phyloP scores from a whole-genome alignment of 2,888 invertebrate genomes.

The Acleris cristana region DNA sequence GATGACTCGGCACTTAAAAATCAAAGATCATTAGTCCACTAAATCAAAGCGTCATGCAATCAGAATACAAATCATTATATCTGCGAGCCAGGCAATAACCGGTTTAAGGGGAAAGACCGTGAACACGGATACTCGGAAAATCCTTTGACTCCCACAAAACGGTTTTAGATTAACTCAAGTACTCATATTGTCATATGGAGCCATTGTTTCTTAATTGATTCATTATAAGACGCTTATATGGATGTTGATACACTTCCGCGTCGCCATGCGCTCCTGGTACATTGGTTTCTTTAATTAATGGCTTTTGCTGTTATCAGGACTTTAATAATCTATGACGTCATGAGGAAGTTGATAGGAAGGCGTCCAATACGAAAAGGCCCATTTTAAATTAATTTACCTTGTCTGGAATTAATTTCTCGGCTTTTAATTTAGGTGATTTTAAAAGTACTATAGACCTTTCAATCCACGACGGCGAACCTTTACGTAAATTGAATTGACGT shows the following conservation, averaged over 20 bases:
- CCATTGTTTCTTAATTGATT: constrained; percentile 55
- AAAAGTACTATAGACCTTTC: too few relatives aligned
- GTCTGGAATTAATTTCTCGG: too few relatives aligned
- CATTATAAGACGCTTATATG: constrained; percentile 40
- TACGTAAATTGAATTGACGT: too few relatives aligned
- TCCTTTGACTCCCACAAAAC: constrained; percentile 44
- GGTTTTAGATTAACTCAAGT: constrained; percentile 19
- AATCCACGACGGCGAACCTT: too few relatives aligned
- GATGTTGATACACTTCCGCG: constrained; percentile 33
- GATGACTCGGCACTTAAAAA: too few relatives aligned
- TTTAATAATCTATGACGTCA: not conserved
- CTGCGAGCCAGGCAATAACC: constrained; percentile 17
- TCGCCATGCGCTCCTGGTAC: constrained; percentile 19
- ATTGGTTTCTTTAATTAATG: constrained; percentile 14
- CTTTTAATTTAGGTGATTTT: too few relatives aligned
- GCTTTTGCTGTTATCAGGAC: constrained; percentile 1
- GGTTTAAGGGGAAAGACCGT: constrained; percentile 27
- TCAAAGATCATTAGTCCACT: not conserved
- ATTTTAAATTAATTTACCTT: too few relatives aligned
- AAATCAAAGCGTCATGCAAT: constrained; percentile 8
- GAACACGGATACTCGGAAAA: constrained; percentile 42
- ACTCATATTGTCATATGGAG: constrained; percentile 26
- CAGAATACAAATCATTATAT: constrained; percentile 7
- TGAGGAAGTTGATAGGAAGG: too few relatives aligned
- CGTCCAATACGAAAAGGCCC: too few relatives aligned